Evolutionary conservation across 2,888 invertebrate species (phyloP), one percentile per base, ranked within the genome.

Genomic region (Nomada ruficornis): DNA sequence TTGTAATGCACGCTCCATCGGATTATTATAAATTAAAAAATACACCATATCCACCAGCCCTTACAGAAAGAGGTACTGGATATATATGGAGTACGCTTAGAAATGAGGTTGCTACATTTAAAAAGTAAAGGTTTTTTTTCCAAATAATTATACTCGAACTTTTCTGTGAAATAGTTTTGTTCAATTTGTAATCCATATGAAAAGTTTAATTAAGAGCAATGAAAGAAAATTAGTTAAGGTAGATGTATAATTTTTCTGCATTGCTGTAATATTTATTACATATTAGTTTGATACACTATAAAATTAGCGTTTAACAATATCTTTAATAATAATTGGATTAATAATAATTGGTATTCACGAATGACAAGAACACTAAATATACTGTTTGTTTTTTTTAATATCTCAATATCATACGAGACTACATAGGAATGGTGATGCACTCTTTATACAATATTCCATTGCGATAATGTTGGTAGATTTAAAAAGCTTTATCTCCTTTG

Each of bases 1-100:
- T 98, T 94, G 96, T 98, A 23, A 98, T 98, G 97, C 98, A 98
- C 91, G 98, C 98, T 0, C 98, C 98, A 0, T 98, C 98, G 0
- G 98, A 98, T 93, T 98, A 98, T 94, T 98, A 96, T 93, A 96
- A 96, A 91, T 95, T 97, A 11, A 96, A 95, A 87, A 96, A 95
- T 85, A 96, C 96, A 18, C 98, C 98, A 0, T 98, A 97, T 93
- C 97, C 97, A 0, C 94, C 95, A 54, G 94, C 95, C 0, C 89
- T 91, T 2, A 86, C 89, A n/a, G 93, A 93, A 82, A 90, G 86
- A 73, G 92, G 92, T 59, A 86, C 87, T 59, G 92, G 92, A 72
- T 94, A 92, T 23, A 89, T 94, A 74, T 94, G 94, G 94, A 94
- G 93, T 55, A 91, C 94, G 20, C 82, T 94, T 20, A 89, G 86